These are phyloP conservation scores for Hyppa rectilinea DNA, from an alignment of 2,888 invertebrate genomes.

Conservation along the genomic window DNA sequence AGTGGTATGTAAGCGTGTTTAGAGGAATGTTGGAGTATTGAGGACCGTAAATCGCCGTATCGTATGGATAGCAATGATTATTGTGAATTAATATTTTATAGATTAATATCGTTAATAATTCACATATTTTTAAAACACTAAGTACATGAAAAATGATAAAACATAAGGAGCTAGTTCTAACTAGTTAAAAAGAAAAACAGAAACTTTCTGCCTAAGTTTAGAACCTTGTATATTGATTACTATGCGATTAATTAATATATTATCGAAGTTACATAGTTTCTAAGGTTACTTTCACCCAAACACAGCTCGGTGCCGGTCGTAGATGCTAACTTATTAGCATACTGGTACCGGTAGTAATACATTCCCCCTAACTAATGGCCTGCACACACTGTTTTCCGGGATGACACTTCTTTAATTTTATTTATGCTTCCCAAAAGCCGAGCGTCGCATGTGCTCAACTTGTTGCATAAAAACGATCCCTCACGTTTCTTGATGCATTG, in stretches of 20 bases:
- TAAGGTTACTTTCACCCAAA: conserved; percentile 70
- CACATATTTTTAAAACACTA: too few species aligned
- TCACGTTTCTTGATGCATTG: conserved; percentile 68
- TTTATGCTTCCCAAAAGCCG: conserved; percentile 55
- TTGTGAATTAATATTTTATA: conserved; percentile 28
- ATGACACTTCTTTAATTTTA: conserved; percentile 44
- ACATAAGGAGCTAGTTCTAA: background rate
- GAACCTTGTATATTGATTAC: background rate
- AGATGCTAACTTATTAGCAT: conserved; percentile 74
- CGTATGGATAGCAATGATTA: conserved; percentile 42
- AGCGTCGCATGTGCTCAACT: conserved; percentile 65
- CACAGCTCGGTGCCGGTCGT: conserved; percentile 63
- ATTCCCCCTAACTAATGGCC: conserved; percentile 55
- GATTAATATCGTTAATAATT: conserved; percentile 4
- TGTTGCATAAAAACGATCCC: conserved; percentile 66
- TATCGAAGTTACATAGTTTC: conserved; percentile 46
- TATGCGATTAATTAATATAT: conserved; percentile 53
- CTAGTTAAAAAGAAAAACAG: background rate
- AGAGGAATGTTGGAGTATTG: conserved; percentile 75
- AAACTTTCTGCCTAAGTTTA: background rate
- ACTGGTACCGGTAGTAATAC: conserved; percentile 63
- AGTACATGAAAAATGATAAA: too few species aligned
- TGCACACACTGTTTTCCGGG: conserved; percentile 48
- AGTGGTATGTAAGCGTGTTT: conserved; percentile 69
- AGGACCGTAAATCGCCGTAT: conserved; percentile 48